Evolutionary conservation across 2,888 invertebrate species (phyloP).

Genomic region (Didymodactylos carnosus): DNA sequence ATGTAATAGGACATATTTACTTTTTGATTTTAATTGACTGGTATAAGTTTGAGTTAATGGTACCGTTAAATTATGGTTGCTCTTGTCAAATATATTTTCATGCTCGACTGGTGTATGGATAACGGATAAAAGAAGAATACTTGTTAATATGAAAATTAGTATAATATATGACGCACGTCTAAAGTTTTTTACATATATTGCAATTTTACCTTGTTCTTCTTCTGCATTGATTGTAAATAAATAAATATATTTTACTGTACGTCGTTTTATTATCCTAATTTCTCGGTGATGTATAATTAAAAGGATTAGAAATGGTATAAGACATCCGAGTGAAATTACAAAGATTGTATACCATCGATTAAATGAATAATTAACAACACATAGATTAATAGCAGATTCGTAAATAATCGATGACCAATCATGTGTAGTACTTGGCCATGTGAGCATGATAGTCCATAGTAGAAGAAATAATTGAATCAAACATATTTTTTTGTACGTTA

Average conservation of each 20-base stretch:
- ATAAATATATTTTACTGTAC: neutral
- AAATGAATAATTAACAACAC: neutral
- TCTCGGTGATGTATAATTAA: neutral
- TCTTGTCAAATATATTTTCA: neutral
- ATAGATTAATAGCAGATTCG: neutral
- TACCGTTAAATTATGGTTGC: no score
- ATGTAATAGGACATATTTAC: neutral
- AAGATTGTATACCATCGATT: neutral
- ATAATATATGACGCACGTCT: neutral
- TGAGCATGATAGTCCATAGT: neutral
- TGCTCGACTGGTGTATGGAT: neutral
- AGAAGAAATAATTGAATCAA: neutral
- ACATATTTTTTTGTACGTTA: neutral
- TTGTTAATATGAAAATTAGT: neutral
- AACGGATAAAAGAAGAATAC: neutral
- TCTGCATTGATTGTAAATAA: neutral
- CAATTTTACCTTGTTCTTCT: neutral
- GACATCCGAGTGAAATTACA: neutral
- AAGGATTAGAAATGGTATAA: neutral
- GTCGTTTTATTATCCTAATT: neutral
- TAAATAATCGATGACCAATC: neutral
- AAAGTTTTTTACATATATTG: neutral
- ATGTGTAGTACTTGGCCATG: neutral
- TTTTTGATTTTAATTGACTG: no score
- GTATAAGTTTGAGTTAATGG: no score